Evolutionary conservation across 1,140 invertebrate genomes (phyloP).

Genomic region (Chironomus striatipennis): DNA sequence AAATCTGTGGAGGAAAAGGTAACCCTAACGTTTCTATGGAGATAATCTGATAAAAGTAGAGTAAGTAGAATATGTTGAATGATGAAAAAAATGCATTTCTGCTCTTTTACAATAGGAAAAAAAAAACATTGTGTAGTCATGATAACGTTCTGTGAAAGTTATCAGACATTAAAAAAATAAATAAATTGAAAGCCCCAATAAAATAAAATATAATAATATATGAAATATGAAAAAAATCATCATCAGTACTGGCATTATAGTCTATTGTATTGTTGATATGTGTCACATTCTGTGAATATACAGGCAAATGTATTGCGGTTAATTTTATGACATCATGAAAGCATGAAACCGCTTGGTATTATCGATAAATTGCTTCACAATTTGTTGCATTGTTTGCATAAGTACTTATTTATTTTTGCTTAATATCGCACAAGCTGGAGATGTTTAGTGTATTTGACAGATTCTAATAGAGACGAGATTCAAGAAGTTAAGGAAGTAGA

Average conservation of each 20-base stretch:
- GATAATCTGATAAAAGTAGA: background rate
- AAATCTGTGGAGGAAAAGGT: too few relatives aligned
- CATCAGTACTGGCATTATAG: background rate
- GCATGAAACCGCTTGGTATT: background rate
- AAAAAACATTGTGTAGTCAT: background rate
- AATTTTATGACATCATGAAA: constrained; percentile 4
- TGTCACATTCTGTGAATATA: background rate
- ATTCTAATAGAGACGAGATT: too few relatives aligned
- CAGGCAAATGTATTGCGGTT: background rate
- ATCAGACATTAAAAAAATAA: background rate
- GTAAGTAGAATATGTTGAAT: background rate
- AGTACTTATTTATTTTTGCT: background rate
- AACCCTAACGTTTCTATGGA: background rate
- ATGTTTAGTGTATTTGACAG: too few relatives aligned
- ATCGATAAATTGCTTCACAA: too few relatives aligned
- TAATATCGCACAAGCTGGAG: background rate
- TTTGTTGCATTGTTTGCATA: too few relatives aligned
- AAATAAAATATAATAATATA: background rate
- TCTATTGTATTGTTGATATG: background rate
- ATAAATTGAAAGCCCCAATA: constrained; percentile 7
- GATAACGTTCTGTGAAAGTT: background rate
- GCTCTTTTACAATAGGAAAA: background rate
- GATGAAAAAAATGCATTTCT: background rate
- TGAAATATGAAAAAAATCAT: background rate
- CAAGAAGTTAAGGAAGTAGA: background rate